phyloP scores from a whole-genome alignment of 2,113 vertebrate species.

The Oncorhynchus nerka region DNA sequence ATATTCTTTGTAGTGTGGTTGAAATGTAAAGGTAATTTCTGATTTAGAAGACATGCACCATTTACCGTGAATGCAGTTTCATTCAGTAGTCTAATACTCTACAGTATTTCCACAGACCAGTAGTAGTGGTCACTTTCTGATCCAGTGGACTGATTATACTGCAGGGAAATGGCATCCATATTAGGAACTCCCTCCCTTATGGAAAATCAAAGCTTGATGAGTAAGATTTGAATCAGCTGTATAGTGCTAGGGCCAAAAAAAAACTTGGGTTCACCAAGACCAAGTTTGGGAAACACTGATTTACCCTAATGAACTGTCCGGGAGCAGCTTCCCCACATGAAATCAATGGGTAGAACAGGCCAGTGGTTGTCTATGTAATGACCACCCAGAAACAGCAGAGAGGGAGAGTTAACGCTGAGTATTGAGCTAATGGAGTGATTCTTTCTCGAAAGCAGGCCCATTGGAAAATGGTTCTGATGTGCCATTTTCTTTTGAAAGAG shows the following conservation, averaged over 20 bases:
- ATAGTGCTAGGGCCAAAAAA: no score
- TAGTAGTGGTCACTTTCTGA: not conserved
- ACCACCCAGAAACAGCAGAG: conserved; percentile 46
- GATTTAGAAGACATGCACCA: no score
- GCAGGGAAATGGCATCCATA: no score
- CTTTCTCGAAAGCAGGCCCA: conserved; percentile 20
- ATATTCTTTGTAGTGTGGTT: not conserved
- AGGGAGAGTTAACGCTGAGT: conserved; percentile 51
- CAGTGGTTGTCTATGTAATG: conserved; percentile 58
- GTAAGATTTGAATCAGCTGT: no score
- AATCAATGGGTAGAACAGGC: conserved; percentile 68
- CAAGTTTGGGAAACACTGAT: no score
- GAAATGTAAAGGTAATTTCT: no score
- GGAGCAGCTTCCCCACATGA: conserved; percentile 63
- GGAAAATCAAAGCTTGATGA: no score
- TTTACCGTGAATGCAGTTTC: no score
- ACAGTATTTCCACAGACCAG: no score
- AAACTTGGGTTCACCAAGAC: no score
- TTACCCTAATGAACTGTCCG: conserved; percentile 58
- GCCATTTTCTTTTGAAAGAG: not conserved
- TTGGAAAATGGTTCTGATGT: conserved; percentile 21
- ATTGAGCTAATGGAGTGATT: conserved; percentile 56
- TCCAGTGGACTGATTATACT: not conserved
- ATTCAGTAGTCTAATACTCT: no score
- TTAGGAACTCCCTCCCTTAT: no score